Base-by-base conservation (phyloP, 2,797 vertebrate species). In the Darevskia nairensis region DNA sequence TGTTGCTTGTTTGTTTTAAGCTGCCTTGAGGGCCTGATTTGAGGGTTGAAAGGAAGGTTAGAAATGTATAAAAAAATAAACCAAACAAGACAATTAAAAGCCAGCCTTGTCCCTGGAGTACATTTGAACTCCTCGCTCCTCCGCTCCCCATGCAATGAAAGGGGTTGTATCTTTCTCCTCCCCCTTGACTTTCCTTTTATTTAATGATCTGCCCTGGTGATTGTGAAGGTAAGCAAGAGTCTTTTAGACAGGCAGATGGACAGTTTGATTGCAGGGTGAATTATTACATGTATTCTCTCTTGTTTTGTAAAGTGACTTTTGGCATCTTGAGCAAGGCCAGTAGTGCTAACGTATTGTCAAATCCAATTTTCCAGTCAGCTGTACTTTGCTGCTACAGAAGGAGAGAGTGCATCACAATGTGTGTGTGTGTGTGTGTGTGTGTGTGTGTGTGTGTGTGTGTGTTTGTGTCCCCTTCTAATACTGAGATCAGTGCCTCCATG, bases 151-250 rank as follows among this genome's bases (percentile, higher is more conserved):
- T 46, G 61, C 21, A 32, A 75, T 46, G 17, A 15, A 75, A 41
- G 19, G 35, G 10, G 23, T 41, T 72, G 2, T 8, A 9, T 68
- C 75, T 86, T 27, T 21, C 2, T 8, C 25, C 46, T 15, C 23
- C 50, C n/a, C 69, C 80, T 82, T 75, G 80, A 87, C 79, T 82
- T 82, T 75, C 19, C 21, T 75, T 55, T 64, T 46, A 87, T 82
- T 50, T 71, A 44, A 44, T 74, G 55, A 46, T 46, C 86, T 25
- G 17, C 71, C 1, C 44, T 32, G 39, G 50, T 11, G 21, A 32
- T 35, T 44, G 21, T 10, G 25, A 87, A 81, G 68, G 44, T 69
- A 69, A 72, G 23, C 27, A 9, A 72, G 25, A 2, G 25, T 11
- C 46, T 75, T 32, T 61, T 44, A 46, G 79, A 11, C 5, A 8